These are phyloP conservation scores for Gobiocypris rarus DNA, from an alignment of 2,113 vertebrate genomes.

Conservation along the genomic window DNA sequence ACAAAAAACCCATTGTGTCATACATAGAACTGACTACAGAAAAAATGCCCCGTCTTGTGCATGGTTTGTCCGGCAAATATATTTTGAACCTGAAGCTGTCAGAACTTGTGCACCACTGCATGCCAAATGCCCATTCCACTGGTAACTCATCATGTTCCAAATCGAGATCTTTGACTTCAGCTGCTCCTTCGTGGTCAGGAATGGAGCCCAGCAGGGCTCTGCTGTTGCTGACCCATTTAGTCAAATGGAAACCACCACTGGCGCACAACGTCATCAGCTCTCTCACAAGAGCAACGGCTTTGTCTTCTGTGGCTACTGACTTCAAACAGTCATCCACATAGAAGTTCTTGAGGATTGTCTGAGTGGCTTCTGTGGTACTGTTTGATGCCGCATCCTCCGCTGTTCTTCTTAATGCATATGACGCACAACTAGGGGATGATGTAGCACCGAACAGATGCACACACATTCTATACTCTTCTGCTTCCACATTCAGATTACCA, in stretches of 20 bases:
- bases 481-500: background rate
- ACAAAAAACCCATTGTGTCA: too few species aligned
- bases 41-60: too few species aligned
- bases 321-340: conserved; percentile 47
- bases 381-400: conserved; percentile 10
- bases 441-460: conserved; percentile 37
- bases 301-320: conserved; percentile 12
- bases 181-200: background rate
- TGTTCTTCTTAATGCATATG: conserved; percentile 21
- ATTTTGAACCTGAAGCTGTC: background rate
- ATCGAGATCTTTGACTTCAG: background rate
- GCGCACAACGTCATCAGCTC: background rate
- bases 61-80: background rate
- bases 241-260: conserved; percentile 32
- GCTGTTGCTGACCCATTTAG: conserved; percentile 41
- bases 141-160: background rate
- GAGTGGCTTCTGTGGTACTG: background rate
- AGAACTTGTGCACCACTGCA: conserved; percentile 8
- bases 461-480: conserved; percentile 24
- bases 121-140: background rate
- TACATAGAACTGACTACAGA: too few species aligned
- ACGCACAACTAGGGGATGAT: conserved; percentile 21
- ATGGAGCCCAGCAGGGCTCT: background rate
- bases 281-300: background rate
- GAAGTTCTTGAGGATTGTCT: conserved; percentile 29